Evolutionary conservation across 2,797 vertebrate species (phyloP).

Genomic region (Picus viridis): DNA sequence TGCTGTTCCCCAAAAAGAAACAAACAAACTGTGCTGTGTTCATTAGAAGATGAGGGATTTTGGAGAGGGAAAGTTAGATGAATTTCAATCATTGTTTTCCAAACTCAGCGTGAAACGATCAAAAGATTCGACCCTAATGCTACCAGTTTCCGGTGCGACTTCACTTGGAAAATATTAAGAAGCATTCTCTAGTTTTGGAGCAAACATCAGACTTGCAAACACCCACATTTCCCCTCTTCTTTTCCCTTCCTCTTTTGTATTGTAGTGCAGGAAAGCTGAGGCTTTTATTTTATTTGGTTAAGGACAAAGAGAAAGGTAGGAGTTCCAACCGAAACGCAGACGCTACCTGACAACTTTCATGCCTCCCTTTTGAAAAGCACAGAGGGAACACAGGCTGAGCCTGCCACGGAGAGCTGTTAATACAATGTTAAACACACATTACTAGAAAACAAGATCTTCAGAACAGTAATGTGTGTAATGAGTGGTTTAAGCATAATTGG

Average conservation of each 20-base stretch:
- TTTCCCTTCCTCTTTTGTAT: conserved; percentile 54
- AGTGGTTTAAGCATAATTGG: conserved; percentile 74
- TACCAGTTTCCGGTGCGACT: neutral
- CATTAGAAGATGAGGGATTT: neutral
- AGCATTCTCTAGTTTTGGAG: conserved; percentile 7
- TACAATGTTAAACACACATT: conserved; percentile 57
- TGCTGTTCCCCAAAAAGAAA: neutral
- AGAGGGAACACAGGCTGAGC: conserved; percentile 54
- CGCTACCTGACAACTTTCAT: conserved; percentile 65
- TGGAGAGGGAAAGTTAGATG: neutral
- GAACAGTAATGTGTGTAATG: conserved; percentile 71
- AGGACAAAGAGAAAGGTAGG: conserved; percentile 66
- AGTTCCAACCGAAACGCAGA: conserved; percentile 57
- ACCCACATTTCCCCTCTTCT: conserved; percentile 7
- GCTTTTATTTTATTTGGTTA: conserved; percentile 45
- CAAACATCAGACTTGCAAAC: conserved; percentile 42
- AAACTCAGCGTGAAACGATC: neutral
- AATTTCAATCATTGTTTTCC: neutral
- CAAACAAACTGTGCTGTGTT: neutral
- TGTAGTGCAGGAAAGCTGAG: conserved; percentile 45
- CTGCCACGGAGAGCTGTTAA: conserved; percentile 46
- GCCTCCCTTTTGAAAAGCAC: conserved; percentile 58
- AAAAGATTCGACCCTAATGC: neutral
- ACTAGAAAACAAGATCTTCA: conserved; percentile 58
- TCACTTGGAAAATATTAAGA: conserved; percentile 32